These are phyloP conservation scores for Xerus rutilus DNA, from an alignment of 2,797 vertebrate genomes.

Conservation along the genomic window DNA sequence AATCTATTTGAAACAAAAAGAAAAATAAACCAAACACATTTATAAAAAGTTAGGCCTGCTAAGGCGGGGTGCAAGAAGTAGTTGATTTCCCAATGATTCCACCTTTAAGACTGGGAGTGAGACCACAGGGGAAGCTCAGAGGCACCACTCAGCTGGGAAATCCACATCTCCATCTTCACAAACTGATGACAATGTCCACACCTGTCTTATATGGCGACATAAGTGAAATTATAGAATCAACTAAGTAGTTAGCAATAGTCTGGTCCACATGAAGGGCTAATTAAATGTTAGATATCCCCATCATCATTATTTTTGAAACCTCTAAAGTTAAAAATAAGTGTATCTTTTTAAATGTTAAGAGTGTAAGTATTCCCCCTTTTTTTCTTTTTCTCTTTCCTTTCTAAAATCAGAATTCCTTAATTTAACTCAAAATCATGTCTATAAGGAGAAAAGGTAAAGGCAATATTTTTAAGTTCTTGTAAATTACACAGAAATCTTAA, in stretches of 20 bases:
- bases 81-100: not conserved
- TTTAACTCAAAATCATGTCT: not conserved
- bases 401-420: not conserved
- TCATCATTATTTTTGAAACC: conserved; percentile 30
- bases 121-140: not conserved
- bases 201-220: not conserved
- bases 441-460: not conserved
- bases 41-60: not conserved
- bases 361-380: not conserved
- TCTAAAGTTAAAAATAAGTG: not conserved
- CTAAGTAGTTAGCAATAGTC: not conserved
- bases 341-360: not conserved
- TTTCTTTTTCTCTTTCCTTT: not conserved
- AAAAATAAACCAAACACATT: not conserved
- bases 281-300: not conserved
- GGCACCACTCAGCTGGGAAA: not conserved
- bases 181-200: not conserved
- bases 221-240: not conserved
- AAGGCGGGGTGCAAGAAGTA: not conserved
- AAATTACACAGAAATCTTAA: conserved; percentile 38
- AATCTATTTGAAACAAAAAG: not conserved
- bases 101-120: not conserved
- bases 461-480: not conserved
- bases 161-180: not conserved
- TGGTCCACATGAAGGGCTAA: not conserved